These are phyloP conservation scores for Syrphus vitripennis DNA, from an alignment of 2,888 invertebrate species.

Conservation along the genomic window DNA sequence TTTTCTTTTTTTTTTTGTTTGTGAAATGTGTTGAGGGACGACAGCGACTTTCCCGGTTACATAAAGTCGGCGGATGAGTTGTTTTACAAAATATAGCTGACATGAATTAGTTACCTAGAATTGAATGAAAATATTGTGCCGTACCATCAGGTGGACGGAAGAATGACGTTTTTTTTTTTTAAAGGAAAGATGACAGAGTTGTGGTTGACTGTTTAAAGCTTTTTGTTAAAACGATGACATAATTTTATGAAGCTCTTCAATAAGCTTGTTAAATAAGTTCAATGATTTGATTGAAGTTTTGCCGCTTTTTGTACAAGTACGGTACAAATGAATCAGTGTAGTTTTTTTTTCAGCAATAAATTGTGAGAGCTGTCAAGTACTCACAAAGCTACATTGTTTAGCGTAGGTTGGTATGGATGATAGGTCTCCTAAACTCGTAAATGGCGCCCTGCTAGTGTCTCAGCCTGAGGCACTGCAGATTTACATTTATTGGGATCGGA, in stretches of 20 bases:
- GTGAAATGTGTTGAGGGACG: neutral
- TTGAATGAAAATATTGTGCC: neutral
- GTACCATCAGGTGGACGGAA: neutral
- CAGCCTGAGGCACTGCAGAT: too few species aligned
- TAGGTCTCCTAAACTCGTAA: too few species aligned
- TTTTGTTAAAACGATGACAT: neutral
- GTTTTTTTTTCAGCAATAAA: too few species aligned
- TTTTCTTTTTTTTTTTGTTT: neutral
- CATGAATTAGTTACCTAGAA: slow-evolving; percentile 63
- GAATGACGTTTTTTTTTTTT: neutral
- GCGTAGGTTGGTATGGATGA: too few species aligned
- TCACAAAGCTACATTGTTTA: too few species aligned
- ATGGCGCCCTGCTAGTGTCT: too few species aligned
- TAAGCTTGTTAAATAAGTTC: neutral
- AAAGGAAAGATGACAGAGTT: neutral
- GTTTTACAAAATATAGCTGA: slow-evolving; percentile 29
- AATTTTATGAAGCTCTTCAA: neutral
- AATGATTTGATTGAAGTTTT: neutral
- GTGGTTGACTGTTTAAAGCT: neutral
- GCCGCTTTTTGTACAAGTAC: neutral
- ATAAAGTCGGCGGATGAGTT: slow-evolving; percentile 38
- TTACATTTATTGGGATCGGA: too few species aligned
- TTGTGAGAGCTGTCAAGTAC: too few species aligned
- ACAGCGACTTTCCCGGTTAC: slow-evolving; percentile 54
- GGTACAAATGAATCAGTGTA: neutral